Base-by-base conservation (phyloP, 2,888 invertebrate species). In the Isotomurus palustris region DNA sequence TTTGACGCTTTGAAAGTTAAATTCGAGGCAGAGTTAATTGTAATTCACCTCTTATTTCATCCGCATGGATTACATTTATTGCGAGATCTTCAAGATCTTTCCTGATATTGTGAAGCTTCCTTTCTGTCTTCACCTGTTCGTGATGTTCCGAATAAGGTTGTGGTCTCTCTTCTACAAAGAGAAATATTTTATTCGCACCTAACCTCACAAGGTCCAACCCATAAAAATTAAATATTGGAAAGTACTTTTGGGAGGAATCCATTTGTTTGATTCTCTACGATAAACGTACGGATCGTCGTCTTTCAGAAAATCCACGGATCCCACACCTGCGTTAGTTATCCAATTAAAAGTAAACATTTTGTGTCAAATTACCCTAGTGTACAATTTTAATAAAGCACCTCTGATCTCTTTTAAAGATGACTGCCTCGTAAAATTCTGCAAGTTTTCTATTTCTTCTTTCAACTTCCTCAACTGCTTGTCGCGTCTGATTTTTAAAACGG, bases 361-460 rank as follows among this genome's bases (percentile, higher is more conserved):
- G n/a, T n/a, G n/a, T n/a, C n/a, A n/a, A n/a, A n/a, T n/a, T n/a
- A n/a, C n/a, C n/a, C n/a, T n/a, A n/a, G n/a, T n/a, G n/a, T n/a
- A n/a, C n/a, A n/a, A n/a, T n/a, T n/a, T n/a, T n/a, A n/a, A 32
- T 10, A 32, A 14, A 14, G 32, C 35, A 59, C 59, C 55, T 55
- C 24, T 40, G 17, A 47, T 51, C 45, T 24, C 38, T 36, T 59
- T 54, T 50, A 51, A 51, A 40, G 51, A 55, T 47, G 56, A 53
- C 32, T 56, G 52, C 60, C 54, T 54, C 49, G 56, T 49, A 50
- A 60, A 44, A 28, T 27, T 54, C 49, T 53, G 58, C 47, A 64
- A 56, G 56, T 58, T 56, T 47, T 64, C 64, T 29, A 64, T 64
- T 56, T 64, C 64, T 36, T 60, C 60, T 50, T 60, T 64, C 35